A percentile compares a stretch with the other conserved stretches of the same genome.
Evolutionary conservation across 2,113 vertebrate species (phyloP).

Genomic region (Laticauda laticaudata): DNA sequence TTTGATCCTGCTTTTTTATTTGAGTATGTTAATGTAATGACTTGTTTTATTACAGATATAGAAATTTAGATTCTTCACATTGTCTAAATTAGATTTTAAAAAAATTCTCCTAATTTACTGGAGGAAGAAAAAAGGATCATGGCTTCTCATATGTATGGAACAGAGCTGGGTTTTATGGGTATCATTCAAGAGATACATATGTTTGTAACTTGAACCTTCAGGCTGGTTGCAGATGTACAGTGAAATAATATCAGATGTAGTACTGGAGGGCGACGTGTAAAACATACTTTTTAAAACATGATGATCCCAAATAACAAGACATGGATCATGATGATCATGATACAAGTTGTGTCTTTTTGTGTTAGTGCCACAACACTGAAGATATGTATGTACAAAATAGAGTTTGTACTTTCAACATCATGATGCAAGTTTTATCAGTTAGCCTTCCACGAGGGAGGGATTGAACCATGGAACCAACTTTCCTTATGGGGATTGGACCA

Average conservation of each 20-base stretch:
- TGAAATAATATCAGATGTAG: neutral
- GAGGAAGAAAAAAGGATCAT: neutral
- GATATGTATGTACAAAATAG: neutral
- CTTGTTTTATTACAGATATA: neutral
- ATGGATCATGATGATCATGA: neutral
- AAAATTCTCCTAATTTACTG: neutral
- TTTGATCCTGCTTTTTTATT: neutral
- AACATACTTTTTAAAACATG: neutral
- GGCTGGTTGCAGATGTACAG: neutral
- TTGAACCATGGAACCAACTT: neutral
- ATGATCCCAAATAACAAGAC: neutral
- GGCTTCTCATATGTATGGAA: neutral
- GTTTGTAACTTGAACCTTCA: neutral
- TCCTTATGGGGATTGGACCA: neutral
- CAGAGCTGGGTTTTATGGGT: neutral
- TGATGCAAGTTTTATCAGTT: neutral
- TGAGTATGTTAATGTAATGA: neutral
- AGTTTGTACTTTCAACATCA: neutral
- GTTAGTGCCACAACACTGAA: neutral
- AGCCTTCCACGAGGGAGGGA: neutral
- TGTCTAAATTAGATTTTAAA: neutral
- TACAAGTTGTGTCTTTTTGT: neutral
- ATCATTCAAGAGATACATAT: neutral
- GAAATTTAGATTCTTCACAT: neutral
- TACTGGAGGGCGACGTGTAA: neutral